Evolutionary conservation across 2,797 vertebrate genomes (phyloP).

Genomic region (Chelon labrosus): DNA sequence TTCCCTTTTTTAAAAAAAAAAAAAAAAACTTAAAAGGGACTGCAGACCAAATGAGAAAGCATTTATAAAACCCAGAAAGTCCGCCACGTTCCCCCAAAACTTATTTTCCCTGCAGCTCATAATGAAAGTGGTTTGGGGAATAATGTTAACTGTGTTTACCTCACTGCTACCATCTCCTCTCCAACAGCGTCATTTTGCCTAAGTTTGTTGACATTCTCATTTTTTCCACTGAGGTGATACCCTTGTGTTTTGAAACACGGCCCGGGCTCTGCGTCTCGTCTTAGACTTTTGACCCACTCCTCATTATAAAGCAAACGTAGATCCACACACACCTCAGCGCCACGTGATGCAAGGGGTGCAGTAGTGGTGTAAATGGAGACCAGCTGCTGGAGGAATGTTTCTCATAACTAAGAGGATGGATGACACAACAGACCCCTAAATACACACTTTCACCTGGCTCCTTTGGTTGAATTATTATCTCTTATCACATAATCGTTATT

Average conservation of each 20-base stretch:
- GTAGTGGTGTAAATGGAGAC: conserved; percentile 76
- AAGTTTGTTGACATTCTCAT: neutral
- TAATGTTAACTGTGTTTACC: neutral
- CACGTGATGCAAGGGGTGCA: conserved; percentile 41
- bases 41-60: no score
- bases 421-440: conserved; percentile 12
- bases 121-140: neutral
- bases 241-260: conserved; percentile 6
- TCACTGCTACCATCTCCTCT: neutral
- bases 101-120: neutral
- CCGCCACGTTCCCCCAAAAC: no score
- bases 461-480: conserved; percentile 7
- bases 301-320: conserved; percentile 34
- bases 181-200: neutral
- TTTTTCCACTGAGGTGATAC: conserved; percentile 18
- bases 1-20: no score
- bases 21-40: no score
- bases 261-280: neutral
- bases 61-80: no score
- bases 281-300: conserved; percentile 22
- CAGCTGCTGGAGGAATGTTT: conserved; percentile 80
- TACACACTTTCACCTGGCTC: conserved; percentile 10
- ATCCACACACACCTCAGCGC: conserved; percentile 36
- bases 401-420: conserved; percentile 33
- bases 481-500: conserved; percentile 10